phyloP scores from a whole-genome alignment of 1,140 invertebrate species.

The Chrysoperla carnea region DNA sequence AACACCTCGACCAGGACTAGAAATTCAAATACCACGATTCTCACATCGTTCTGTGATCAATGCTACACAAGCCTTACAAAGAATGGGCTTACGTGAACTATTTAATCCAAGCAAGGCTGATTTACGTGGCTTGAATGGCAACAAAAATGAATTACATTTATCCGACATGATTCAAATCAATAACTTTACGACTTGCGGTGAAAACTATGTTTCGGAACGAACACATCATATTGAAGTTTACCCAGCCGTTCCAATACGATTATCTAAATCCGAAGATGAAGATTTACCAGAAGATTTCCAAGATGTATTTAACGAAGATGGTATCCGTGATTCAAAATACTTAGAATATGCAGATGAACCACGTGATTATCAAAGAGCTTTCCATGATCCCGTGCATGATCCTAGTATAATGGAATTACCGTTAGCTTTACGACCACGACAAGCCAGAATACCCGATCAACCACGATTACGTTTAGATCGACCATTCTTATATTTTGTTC shows the following conservation, averaged over 20 bases:
- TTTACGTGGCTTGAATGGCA: conserved; percentile 58
- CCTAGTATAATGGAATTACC: conserved; percentile 39
- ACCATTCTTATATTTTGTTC: conserved; percentile 69
- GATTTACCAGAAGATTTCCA: conserved; percentile 18
- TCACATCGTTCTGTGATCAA: conserved; percentile 66
- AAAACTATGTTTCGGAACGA: conserved; percentile 45
- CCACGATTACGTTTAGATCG: conserved; percentile 61
- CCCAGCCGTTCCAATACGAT: conserved; percentile 38
- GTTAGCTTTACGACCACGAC: conserved; percentile 42
- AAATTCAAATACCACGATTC: conserved; percentile 66
- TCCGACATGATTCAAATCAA: conserved; percentile 66
- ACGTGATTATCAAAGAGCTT: conserved; percentile 34
- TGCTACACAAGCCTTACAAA: conserved; percentile 49
- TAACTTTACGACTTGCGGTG: conserved; percentile 61
- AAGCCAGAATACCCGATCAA: conserved; percentile 47
- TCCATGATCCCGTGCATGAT: conserved; percentile 40
- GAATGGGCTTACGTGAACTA: conserved; percentile 62
- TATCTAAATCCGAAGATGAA: conserved; percentile 18
- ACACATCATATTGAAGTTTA: conserved; percentile 59
- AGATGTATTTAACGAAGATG: background rate
- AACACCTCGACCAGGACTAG: conserved; percentile 50
- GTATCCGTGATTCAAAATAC: conserved; percentile 8
- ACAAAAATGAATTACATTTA: conserved; percentile 51
- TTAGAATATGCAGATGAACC: conserved; percentile 19
- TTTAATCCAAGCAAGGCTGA: conserved; percentile 56